Evolutionary conservation across 2,888 invertebrate species (phyloP), one percentile per base, ranked within the genome.

Genomic region (Antheraea assamensis): DNA sequence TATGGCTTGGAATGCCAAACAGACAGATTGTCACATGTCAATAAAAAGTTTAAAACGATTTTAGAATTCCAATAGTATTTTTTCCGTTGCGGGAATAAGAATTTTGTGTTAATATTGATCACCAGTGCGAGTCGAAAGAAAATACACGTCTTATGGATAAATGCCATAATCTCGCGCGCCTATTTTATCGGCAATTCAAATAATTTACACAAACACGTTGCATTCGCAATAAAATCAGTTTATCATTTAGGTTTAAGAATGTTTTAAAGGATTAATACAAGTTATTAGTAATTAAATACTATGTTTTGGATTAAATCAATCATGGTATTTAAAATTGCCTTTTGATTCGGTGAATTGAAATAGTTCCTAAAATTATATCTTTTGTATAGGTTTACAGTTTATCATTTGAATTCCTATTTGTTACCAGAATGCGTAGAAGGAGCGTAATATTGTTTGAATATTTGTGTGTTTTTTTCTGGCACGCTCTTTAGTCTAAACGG

Each of bases 21-120:
- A 30, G 66, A 66, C 66, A 35, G 66, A 31, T 66, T 66, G 30
- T 31, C 21, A 35, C 30, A 66, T 66, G 61, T 61, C 61, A 61
- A 66, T 66, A 66, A 66, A 66, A 66, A 66, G 66, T 30, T 66
- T 21, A 66, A 64, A 61, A 66, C 66, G 30, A 66, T 66, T 35
- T 66, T 66, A 66, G 66, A 31, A 66, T 31, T 66, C 35, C 35
- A 66, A 66, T 66, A 35, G 31, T 66, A 30, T 66, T 66, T 66
- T 66, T 66, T 66, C 30, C 31, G 27, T 27, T 19, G 3, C 17
- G 21, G 31, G 35, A 66, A 66, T 31, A 66, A 35, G 66, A 66
- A 66, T 66, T 66, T 66, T 21, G 66, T 66, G 31, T 66, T 66
- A 66, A 35, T 66, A 66, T 66, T 66, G 30, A 66, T 66, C 66